Conservation (phyloP, 1,140 invertebrate species). For the Paracyclopina nana region DNA sequence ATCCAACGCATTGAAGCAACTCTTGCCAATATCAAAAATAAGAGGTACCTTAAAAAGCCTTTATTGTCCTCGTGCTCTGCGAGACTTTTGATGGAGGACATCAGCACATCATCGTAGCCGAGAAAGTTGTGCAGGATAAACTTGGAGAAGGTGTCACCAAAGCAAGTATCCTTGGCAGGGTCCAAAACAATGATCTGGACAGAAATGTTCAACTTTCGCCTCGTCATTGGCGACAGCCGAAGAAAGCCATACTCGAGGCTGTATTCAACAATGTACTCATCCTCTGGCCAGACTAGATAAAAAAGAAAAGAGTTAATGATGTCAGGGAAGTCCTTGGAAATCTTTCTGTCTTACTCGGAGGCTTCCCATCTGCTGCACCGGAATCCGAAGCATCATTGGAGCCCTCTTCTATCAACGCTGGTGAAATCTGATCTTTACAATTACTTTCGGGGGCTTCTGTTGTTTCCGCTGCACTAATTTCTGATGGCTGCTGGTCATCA, state of each 20-base stretch:
- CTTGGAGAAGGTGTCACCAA: constrained; percentile 74
- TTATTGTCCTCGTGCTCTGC: constrained; percentile 92
- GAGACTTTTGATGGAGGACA: constrained; percentile 82
- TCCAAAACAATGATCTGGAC: constrained; percentile 79
- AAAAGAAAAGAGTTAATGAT: background rate
- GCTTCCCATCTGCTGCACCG: too few species aligned
- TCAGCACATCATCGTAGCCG: constrained; percentile 88
- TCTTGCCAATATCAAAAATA: background rate
- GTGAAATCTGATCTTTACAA: too few species aligned
- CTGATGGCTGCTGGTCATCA: too few species aligned
- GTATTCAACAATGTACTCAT: constrained; percentile 94
- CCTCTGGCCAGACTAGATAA: constrained; percentile 48
- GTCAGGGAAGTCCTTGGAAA: too few species aligned
- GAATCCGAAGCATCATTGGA: too few species aligned
- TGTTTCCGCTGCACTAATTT: too few species aligned
- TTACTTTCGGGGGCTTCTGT: too few species aligned
- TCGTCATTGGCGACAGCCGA: constrained; percentile 57
- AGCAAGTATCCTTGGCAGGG: constrained; percentile 67
- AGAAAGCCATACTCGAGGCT: constrained; percentile 91
- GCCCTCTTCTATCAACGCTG: too few species aligned
- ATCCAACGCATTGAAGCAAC: background rate
- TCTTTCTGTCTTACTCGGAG: too few species aligned
- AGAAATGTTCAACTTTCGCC: constrained; percentile 67
- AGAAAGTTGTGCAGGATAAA: constrained; percentile 77
- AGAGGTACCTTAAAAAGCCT: constrained; percentile 59